Conservation (phyloP, 2,797 vertebrate genomes). For the Xyrichtys novacula region DNA sequence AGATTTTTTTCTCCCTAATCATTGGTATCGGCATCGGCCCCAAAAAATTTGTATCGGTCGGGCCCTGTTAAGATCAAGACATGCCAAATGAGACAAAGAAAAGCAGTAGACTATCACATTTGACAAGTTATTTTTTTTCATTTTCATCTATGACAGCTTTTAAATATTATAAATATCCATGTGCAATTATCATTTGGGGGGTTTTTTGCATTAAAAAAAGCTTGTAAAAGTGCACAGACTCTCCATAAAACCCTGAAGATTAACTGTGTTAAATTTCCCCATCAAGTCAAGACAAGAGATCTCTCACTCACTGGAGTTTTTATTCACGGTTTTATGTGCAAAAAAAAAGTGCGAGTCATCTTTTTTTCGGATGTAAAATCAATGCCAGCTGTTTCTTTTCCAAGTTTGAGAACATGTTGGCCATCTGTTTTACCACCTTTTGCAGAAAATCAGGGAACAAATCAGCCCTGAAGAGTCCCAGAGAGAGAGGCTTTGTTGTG, state of each 20-base stretch:
- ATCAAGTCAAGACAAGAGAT: background rate
- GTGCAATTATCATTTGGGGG: too few species aligned
- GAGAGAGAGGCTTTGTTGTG: conserved; percentile 13
- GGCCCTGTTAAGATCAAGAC: too few species aligned
- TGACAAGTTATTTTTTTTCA: too few species aligned
- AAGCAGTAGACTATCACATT: too few species aligned
- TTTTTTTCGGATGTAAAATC: background rate
- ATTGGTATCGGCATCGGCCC: too few species aligned
- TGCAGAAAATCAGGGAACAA: background rate
- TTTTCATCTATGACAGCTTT: too few species aligned
- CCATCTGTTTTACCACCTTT: conserved; percentile 13
- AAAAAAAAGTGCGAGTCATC: background rate
- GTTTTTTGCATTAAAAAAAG: background rate
- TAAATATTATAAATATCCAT: background rate
- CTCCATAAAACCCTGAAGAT: background rate
- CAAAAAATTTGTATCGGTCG: too few species aligned
- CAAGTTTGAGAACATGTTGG: conserved; percentile 3
- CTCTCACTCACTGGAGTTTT: background rate
- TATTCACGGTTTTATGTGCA: background rate
- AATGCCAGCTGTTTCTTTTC: background rate
- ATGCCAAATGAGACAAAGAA: too few species aligned
- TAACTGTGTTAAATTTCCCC: background rate
- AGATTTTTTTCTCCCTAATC: too few species aligned
- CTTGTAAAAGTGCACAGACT: background rate
- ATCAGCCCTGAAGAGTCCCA: background rate